Base-by-base conservation (phyloP, 2,797 vertebrate species). In the Coccyzus lansbergi region DNA sequence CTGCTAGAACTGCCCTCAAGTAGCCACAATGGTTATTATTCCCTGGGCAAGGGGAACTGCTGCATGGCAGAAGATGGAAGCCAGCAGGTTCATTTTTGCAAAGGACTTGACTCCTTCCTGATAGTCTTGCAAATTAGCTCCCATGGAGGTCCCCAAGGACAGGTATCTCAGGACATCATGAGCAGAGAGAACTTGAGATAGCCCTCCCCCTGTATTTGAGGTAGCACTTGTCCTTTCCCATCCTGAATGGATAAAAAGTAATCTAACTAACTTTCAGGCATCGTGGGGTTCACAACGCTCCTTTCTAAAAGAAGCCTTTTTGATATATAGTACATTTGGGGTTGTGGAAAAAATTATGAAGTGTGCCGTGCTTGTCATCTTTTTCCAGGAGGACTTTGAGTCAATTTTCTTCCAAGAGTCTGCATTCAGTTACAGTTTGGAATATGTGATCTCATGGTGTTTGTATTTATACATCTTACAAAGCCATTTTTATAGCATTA, bases 391-490 rank as follows among this genome's bases (percentile, higher is more conserved):
- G 90, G 92, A 68, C 79, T 96, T 97, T 95, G 91, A 82, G 87
- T 78, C 34, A 2, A 67, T 96, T 98, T 97, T 91, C 94, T 97
- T 97, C 97, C 97, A 97, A 97, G 70, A 96, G 88, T 95, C 97
- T 97, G 97, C 77, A 90, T 96, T 95, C 93, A 96, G 93, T 97
- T 97, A 97, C 59, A 93, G 92, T 56, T 90, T 0, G 95, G 97
- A 98, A 98, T 86, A 96, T 97, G 91, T 98, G 97, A 98, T 88
- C 96, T 98, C 97, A 98, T 94, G 49, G 81, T 97, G 94, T 97
- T 98, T 97, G 96, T 97, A 96, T 97, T 97, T 98, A 95, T 96
- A 80, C 92, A 68, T 67, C 83, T 95, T 76, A 95, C 94, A 97
- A 96, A 97, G 38, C 21, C 58, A 83, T 56, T 97, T 97, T 96